Evolutionary conservation across 2,888 invertebrate genomes (phyloP).

Genomic region (Coecobrya sp.): DNA sequence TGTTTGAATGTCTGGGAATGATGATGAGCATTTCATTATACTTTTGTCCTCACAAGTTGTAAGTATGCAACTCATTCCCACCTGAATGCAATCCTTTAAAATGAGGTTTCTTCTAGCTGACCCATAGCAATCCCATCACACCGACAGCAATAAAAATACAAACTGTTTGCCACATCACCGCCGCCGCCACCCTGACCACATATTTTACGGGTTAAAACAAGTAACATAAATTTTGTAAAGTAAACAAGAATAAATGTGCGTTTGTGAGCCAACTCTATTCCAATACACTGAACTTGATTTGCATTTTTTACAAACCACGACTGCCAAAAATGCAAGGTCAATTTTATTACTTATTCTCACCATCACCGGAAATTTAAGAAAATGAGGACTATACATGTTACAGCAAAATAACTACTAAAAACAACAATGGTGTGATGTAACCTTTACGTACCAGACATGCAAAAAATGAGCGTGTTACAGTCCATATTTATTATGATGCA

Average conservation of each 20-base stretch:
- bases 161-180: constrained; percentile 29
- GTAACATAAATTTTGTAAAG: constrained; percentile 61
- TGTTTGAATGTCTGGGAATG: background rate
- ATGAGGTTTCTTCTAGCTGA: background rate
- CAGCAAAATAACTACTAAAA: background rate
- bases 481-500: constrained; percentile 32
- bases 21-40: constrained; percentile 21
- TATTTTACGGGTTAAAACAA: constrained; percentile 41
- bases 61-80: background rate
- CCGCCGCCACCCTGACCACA: background rate
- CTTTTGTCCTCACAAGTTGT: background rate
- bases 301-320: constrained; percentile 42
- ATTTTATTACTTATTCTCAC: constrained; percentile 67
- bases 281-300: background rate
- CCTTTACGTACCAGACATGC: background rate
- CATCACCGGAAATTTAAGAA: constrained; percentile 66
- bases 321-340: constrained; percentile 71
- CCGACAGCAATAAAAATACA: constrained; percentile 56
- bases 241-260: constrained; percentile 53
- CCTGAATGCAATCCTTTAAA: constrained; percentile 6
- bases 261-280: background rate
- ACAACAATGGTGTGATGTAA: constrained; percentile 42
- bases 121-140: background rate
- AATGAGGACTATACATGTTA: constrained; percentile 56
- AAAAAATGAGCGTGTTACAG: constrained; percentile 33